phyloP scores from a whole-genome alignment of 2,113 vertebrate genomes.

The Halcyon senegalensis region DNA sequence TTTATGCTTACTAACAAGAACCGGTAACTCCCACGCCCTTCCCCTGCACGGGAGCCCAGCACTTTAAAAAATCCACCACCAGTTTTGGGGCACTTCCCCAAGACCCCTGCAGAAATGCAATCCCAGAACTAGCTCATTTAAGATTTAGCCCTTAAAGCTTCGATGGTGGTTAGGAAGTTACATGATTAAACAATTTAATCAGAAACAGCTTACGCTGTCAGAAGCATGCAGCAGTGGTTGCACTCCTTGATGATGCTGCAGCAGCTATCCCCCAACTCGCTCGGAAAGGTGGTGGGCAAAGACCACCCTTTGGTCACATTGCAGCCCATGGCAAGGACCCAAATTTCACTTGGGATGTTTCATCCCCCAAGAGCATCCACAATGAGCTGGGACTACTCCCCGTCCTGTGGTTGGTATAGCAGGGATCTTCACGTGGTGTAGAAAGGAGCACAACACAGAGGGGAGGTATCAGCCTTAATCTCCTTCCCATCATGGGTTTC shows the following conservation, averaged over 20 bases:
- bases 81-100: background rate
- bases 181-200: background rate
- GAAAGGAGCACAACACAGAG: background rate
- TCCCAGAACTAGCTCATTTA: fast-evolving
- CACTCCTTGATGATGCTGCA: fast-evolving
- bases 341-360: fast-evolving
- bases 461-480: fast-evolving
- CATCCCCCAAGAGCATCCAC: fast-evolving
- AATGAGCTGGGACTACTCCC: background rate
- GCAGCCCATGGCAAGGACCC: fast-evolving
- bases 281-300: background rate
- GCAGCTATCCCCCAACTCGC: background rate
- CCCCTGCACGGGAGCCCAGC: background rate
- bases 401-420: fast-evolving
- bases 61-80: fast-evolving
- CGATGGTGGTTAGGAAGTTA: background rate
- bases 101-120: fast-evolving
- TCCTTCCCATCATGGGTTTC: background rate
- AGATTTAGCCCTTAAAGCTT: background rate
- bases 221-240: fast-evolving
- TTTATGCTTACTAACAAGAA: background rate
- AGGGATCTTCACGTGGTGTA: fast-evolving
- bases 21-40: fast-evolving
- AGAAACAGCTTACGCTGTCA: fast-evolving
- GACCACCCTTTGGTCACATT: background rate